Evolutionary conservation across 2,797 vertebrate genomes (phyloP).

Genomic region (Lithobates pipiens): DNA sequence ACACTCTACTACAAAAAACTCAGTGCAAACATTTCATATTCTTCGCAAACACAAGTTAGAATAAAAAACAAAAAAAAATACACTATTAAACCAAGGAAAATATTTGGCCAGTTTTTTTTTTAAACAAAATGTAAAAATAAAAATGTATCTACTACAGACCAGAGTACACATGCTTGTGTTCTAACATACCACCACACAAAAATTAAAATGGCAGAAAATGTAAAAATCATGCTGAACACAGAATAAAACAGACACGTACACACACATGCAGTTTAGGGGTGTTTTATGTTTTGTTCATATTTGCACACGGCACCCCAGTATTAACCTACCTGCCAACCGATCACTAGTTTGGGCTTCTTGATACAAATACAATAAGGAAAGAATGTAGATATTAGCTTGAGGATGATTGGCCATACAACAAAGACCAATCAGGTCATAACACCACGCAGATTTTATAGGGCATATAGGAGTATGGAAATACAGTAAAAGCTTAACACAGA

Average conservation of each 20-base stretch:
- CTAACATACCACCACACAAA: background rate
- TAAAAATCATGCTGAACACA: constrained; percentile 11
- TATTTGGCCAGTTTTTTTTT: no score
- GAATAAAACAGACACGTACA: background rate
- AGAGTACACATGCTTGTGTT: no score
- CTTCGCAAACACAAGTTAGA: no score
- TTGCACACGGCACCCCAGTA: background rate
- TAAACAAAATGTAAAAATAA: no score
- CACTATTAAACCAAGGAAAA: no score
- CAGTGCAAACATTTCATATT: no score
- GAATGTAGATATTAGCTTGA: constrained; percentile 27
- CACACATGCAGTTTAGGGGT: constrained; percentile 6
- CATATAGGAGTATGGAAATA: no score
- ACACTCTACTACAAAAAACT: no score
- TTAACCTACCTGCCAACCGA: constrained; percentile 43
- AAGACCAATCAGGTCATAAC: background rate
- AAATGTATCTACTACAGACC: no score
- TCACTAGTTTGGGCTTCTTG: constrained; percentile 28
- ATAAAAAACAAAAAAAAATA: no score
- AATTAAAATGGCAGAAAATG: background rate
- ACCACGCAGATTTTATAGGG: no score
- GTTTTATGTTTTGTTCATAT: background rate
- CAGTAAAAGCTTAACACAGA: no score
- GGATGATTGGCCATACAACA: background rate
- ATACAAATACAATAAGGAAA: constrained; percentile 27